phyloP scores from a whole-genome alignment of 2,888 invertebrate species.

The Drosophila macrospina region DNA sequence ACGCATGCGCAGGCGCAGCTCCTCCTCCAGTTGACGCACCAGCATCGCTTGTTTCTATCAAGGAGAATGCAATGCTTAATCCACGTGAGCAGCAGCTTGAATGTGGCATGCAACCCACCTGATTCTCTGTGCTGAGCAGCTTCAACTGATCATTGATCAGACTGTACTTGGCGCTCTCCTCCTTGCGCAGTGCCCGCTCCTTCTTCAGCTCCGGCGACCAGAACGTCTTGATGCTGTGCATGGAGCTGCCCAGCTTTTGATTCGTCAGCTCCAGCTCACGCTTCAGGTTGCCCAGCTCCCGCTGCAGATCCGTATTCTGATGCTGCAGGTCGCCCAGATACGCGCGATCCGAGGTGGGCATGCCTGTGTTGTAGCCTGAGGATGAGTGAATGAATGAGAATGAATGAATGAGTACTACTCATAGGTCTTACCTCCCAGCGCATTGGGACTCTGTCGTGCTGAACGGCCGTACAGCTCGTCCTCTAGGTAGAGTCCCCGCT shows the following conservation, averaged over 20 bases:
- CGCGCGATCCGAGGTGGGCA: constrained; percentile 87
- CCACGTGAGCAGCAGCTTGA: too few relatives aligned
- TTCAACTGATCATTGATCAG: constrained; percentile 98
- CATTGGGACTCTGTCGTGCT: constrained; percentile 90
- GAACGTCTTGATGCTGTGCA: constrained; percentile 99
- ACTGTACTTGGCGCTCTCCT: constrained; percentile 98
- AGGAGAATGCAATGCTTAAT: too few relatives aligned
- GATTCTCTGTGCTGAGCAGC: constrained; percentile 97
- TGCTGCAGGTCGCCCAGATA: constrained; percentile 95
- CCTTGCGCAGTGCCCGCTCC: constrained; percentile 97
- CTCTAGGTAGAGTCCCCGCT: constrained; percentile 89
- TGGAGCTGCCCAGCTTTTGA: constrained; percentile 98
- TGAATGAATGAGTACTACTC: too few relatives aligned
- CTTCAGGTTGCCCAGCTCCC: constrained; percentile 95
- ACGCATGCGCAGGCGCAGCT: constrained; percentile 93
- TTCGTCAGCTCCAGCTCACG: constrained; percentile 98
- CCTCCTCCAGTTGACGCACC: constrained; percentile 96
- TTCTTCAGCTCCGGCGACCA: constrained; percentile 99
- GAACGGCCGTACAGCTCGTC: constrained; percentile 90
- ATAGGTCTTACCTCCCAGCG: constrained; percentile 85
- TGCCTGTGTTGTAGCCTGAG: constrained; percentile 82
- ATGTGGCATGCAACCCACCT: constrained; percentile 97
- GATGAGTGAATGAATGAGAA: too few relatives aligned
- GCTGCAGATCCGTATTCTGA: constrained; percentile 97
- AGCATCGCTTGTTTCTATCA: constrained; percentile 97